phyloP scores from a whole-genome alignment of 2,888 invertebrate genomes.

The Platerodrilus igneus region DNA sequence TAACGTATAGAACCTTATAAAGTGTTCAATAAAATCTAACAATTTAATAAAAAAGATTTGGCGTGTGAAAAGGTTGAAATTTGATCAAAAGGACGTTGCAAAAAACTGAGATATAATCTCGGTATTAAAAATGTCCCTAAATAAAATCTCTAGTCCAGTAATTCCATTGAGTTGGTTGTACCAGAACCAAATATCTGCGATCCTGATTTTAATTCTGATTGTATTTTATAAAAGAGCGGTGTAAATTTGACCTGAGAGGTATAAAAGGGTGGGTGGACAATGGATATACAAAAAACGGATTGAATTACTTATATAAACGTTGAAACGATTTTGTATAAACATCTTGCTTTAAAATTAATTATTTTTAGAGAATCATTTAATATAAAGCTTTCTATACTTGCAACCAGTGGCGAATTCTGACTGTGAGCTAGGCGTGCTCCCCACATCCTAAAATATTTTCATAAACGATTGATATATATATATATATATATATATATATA shows the following conservation, averaged over 20 bases:
- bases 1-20: background rate
- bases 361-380: too few relatives aligned
- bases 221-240: constrained; percentile 24
- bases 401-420: too few relatives aligned
- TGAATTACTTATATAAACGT: constrained; percentile 27
- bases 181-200: constrained; percentile 28
- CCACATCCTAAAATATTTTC: too few relatives aligned
- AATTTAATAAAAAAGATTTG: too few relatives aligned
- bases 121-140: constrained; percentile 28
- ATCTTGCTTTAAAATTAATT: too few relatives aligned
- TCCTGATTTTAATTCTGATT: constrained; percentile 27
- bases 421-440: too few relatives aligned
- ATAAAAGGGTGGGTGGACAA: constrained; percentile 33
- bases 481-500: too few relatives aligned
- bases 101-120: constrained; percentile 31
- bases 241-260: constrained; percentile 25
- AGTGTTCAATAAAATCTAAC: background rate
- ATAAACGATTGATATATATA: too few relatives aligned
- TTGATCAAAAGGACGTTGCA: constrained; percentile 17
- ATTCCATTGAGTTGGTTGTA: constrained; percentile 27
- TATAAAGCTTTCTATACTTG: too few relatives aligned
- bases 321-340: too few relatives aligned
- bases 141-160: constrained; percentile 29
- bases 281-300: constrained; percentile 24
- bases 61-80: constrained; percentile 12